Evolutionary conservation across 2,797 vertebrate species (phyloP), one percentile per base, ranked within the genome.

Genomic region (Sebastolobus altivelis): DNA sequence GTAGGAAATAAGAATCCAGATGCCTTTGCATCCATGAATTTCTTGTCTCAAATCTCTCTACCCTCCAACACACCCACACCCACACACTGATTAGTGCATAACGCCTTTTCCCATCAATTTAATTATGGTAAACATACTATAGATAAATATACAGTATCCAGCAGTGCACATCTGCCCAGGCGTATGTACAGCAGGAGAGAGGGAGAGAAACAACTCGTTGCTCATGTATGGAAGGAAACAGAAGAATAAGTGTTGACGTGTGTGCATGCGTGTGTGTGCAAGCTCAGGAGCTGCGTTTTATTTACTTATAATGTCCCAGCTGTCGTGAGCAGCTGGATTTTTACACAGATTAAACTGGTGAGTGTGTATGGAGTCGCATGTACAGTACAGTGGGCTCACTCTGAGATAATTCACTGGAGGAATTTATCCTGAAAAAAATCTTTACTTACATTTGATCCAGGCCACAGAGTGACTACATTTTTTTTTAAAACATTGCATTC

Each of bases 281-380:
- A 89, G 80, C 81, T 77, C 69, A 77, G 60, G 76, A 83, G 86
- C 85, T 73, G 69, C 2, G 16, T 87, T 87, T 91, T 87, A 87
- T 87, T 89, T 72, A 84, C 75, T 86, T 87, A 77, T 85, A 89
- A 89, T 91, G 84, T 87, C 80, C 87, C 92, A 92, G 89, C 89
- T 93, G 92, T 89, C 22, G 79, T 33, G 68, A 89, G 79, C 92
- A 92, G 85, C 92, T 93, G 91, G 89, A 87, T 87, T 86, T 40
- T 85, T 80, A 66, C 77, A 84, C 83, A 87, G 62, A 85, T 74
- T 87, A 81, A 92, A 87, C 76, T 38, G 81, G 76, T 78, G 83
- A 81, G 62, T 75, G 80, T 79, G 80, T 79, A 46, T 81, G 73
- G 55, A 74, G 43, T 85, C 63, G 59, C 79, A 83, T 73, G 85